Evolutionary conservation across 2,888 invertebrate genomes (phyloP).

Genomic region (Protophormia terraenovae): DNA sequence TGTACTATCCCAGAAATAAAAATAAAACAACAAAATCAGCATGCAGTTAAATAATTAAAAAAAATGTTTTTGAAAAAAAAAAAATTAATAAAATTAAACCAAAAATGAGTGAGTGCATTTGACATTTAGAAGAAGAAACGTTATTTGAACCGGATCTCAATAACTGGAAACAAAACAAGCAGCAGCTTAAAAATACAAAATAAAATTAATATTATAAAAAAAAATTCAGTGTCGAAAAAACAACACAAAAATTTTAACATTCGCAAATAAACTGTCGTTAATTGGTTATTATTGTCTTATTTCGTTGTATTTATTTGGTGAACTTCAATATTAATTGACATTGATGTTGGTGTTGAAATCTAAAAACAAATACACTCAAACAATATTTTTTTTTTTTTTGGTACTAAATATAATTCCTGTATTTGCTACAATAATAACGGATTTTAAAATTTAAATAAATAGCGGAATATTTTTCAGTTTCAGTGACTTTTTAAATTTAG

Average conservation of each 20-base stretch:
- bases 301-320: not conserved
- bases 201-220: not conserved
- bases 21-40: not conserved
- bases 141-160: constrained; percentile 64
- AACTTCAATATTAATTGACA: too few species aligned
- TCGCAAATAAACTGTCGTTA: not conserved
- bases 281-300: constrained; percentile 17
- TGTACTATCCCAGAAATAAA: constrained; percentile 19
- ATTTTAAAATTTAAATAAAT: too few species aligned
- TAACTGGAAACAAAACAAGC: constrained; percentile 47
- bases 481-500: too few species aligned
- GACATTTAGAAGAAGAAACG: constrained; percentile 61
- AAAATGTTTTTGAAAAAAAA: not conserved
- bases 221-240: not conserved
- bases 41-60: constrained; percentile 15
- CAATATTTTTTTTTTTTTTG: too few species aligned
- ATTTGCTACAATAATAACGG: too few species aligned
- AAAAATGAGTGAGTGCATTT: constrained; percentile 48
- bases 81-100: constrained; percentile 38
- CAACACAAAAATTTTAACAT: not conserved
- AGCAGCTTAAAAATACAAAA: not conserved
- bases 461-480: too few species aligned
- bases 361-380: too few species aligned
- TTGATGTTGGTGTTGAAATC: too few species aligned
- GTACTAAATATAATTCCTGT: too few species aligned